These are phyloP conservation scores for Phylloscopus collybita DNA, from an alignment of 2,797 vertebrate species.

Conservation along the genomic window DNA sequence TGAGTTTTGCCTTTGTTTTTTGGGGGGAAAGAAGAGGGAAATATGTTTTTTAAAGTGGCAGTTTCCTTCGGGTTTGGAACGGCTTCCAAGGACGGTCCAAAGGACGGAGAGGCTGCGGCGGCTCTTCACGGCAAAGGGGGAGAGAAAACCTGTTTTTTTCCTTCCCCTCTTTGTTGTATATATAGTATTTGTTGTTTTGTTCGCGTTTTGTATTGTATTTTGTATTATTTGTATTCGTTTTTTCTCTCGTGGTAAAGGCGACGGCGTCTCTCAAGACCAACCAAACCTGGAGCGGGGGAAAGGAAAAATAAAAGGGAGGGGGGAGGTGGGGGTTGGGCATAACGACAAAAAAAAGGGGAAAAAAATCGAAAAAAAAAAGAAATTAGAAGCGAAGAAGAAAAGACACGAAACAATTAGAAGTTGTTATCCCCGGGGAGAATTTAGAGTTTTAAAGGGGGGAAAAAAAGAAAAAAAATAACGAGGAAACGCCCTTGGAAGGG, in stretches of 20 bases:
- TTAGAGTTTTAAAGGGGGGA: background rate
- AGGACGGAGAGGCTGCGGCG: slow-evolving; percentile 42
- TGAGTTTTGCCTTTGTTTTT: slow-evolving; percentile 10
- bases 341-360: background rate
- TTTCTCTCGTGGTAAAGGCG: slow-evolving; percentile 28
- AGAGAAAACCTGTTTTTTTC: background rate
- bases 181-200: background rate
- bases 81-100: slow-evolving; percentile 62
- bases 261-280: slow-evolving; percentile 51
- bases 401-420: background rate
- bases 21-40: background rate
- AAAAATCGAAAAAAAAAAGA: slow-evolving; percentile 36
- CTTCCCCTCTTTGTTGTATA: background rate
- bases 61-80: slow-evolving; percentile 56
- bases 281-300: slow-evolving; percentile 38
- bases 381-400: background rate
- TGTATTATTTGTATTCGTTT: background rate
- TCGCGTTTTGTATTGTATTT: background rate
- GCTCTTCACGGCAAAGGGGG: slow-evolving; percentile 46
- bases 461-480: background rate
- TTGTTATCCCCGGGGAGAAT: background rate
- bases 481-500: background rate
- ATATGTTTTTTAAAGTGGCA: slow-evolving; percentile 51
- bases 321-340: background rate
- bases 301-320: background rate